phyloP scores from a whole-genome alignment of 2,113 vertebrate genomes.

The Notechis scutatus region DNA sequence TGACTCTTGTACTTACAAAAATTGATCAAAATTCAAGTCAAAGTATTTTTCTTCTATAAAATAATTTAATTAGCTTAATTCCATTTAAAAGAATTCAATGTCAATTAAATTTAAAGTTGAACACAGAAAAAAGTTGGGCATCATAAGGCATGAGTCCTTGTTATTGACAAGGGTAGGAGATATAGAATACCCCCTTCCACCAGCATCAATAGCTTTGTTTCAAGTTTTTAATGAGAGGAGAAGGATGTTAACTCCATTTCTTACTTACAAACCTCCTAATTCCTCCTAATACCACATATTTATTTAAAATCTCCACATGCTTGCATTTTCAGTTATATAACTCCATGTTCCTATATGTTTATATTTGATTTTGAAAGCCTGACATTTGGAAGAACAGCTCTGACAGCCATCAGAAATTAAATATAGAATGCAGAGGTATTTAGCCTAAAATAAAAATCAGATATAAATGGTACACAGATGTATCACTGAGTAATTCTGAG shows the following conservation, averaged over 20 bases:
- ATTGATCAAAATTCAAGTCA: neutral
- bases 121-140: neutral
- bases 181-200: neutral
- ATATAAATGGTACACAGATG: constrained; percentile 30
- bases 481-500: constrained; percentile 40
- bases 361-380: constrained; percentile 58
- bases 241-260: neutral
- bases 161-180: neutral
- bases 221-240: constrained; percentile 16
- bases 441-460: constrained; percentile 44
- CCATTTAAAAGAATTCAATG: neutral
- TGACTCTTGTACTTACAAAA: neutral
- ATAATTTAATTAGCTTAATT: neutral
- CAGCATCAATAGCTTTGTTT: constrained; percentile 16
- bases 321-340: constrained; percentile 33
- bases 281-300: constrained; percentile 56
- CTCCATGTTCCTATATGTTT: constrained; percentile 15
- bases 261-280: constrained; percentile 44
- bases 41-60: neutral
- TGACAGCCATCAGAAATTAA: constrained; percentile 48
- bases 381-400: constrained; percentile 55
- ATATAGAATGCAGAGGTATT: constrained; percentile 49
- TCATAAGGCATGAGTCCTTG: neutral
- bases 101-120: neutral
- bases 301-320: constrained; percentile 50